Evolutionary conservation across 2,888 invertebrate genomes (phyloP).

Genomic region (Agrochola macilenta): DNA sequence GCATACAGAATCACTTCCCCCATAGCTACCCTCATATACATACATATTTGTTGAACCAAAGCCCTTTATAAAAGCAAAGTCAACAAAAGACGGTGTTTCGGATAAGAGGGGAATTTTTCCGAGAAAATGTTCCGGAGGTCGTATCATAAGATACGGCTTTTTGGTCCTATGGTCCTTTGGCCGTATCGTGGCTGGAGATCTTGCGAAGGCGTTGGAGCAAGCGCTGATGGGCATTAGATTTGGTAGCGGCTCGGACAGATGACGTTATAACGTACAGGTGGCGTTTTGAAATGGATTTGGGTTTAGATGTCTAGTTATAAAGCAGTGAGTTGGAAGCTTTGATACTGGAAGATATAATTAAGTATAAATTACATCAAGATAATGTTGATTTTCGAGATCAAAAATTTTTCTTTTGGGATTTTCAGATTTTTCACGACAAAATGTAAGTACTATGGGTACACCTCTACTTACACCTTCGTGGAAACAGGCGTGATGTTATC

Average conservation of each 20-base stretch:
- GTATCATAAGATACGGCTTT: conserved; percentile 32
- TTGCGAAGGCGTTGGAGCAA: conserved; percentile 47
- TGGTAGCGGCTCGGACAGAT: conserved; percentile 20
- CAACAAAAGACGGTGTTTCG: conserved; percentile 56
- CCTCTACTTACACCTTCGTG: no score
- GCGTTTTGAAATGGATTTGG: conserved; percentile 41
- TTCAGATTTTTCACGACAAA: neutral
- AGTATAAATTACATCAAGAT: neutral
- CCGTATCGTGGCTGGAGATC: conserved; percentile 57
- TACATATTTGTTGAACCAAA: conserved; percentile 40
- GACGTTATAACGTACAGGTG: conserved; percentile 13
- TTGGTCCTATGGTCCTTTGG: conserved; percentile 27
- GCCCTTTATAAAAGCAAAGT: conserved; percentile 47
- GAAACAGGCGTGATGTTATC: neutral
- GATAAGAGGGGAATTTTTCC: conserved; percentile 48
- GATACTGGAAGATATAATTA: neutral
- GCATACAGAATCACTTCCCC: conserved; percentile 49
- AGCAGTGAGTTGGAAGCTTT: neutral
- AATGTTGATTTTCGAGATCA: neutral
- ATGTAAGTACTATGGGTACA: no score
- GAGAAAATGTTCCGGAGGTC: conserved; percentile 30
- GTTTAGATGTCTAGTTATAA: conserved; percentile 8
- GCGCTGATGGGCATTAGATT: conserved; percentile 38
- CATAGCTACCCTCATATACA: conserved; percentile 36
- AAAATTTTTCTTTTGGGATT: neutral